Conservation (phyloP, 2,797 vertebrate genomes). For the Enteromius thamalakanensis region DNA sequence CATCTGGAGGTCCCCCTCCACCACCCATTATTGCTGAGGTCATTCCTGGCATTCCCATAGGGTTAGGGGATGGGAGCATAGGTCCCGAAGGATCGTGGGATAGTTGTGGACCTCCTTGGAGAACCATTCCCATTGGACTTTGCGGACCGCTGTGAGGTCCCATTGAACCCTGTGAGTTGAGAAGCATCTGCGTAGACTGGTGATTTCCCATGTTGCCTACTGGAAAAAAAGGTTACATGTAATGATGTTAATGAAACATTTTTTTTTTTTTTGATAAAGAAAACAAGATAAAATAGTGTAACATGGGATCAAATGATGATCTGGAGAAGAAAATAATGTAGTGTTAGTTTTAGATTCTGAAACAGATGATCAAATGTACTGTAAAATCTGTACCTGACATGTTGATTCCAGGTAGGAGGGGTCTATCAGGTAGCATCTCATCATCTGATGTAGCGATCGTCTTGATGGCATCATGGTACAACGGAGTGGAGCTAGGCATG, state of each 20-base stretch:
- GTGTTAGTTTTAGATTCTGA: not conserved
- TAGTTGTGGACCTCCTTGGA: constrained; percentile 88
- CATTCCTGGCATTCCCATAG: constrained; percentile 86
- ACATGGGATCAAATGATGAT: not conserved
- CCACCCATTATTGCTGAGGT: constrained; percentile 80
- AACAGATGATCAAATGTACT: not conserved
- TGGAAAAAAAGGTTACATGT: constrained; percentile 19
- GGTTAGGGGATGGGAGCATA: constrained; percentile 88
- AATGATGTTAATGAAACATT: not conserved
- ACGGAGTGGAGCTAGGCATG: constrained; percentile 95
- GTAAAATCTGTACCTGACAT: constrained; percentile 81
- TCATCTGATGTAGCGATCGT: constrained; percentile 98
- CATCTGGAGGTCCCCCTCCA: constrained; percentile 82
- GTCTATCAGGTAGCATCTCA: constrained; percentile 91
- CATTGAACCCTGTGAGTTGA: constrained; percentile 74
- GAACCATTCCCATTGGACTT: constrained; percentile 90
- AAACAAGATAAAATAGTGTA: not conserved
- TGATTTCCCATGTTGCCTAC: constrained; percentile 85
- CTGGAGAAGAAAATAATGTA: not conserved
- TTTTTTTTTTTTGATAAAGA: not conserved
- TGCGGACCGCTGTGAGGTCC: constrained; percentile 82
- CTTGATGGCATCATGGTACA: constrained; percentile 99
- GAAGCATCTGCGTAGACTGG: constrained; percentile 75
- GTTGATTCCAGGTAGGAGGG: constrained; percentile 87
- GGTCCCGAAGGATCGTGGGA: constrained; percentile 86